Conservation (phyloP, 1,140 invertebrate genomes). For the Bombus sylvicola region DNA sequence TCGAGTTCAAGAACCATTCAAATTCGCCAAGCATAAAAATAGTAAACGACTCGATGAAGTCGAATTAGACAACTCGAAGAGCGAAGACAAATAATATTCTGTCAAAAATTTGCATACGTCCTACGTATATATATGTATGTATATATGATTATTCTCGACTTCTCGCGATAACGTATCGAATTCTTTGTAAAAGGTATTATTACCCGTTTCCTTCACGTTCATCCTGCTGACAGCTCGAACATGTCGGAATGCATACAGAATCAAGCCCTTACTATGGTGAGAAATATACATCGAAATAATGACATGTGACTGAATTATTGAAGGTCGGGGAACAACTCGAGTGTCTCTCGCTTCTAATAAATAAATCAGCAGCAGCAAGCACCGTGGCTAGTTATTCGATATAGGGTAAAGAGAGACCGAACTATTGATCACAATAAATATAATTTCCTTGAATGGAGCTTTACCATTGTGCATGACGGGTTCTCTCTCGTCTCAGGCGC, state of each 20-base stretch:
- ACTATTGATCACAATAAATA: conserved; percentile 19
- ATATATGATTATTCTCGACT: neutral
- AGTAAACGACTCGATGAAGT: neutral
- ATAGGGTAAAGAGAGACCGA: neutral
- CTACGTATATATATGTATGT: neutral
- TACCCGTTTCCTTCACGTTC: neutral
- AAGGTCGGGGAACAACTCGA: neutral
- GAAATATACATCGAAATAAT: neutral
- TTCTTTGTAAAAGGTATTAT: neutral
- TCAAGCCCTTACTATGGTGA: neutral
- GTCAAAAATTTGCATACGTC: neutral
- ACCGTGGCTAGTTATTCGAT: neutral
- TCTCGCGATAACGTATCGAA: neutral
- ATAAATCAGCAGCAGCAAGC: neutral
- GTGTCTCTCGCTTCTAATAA: neutral
- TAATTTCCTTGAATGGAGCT: neutral
- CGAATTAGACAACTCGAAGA: neutral
- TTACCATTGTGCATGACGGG: neutral
- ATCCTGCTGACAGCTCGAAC: neutral
- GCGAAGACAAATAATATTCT: too few relatives aligned
- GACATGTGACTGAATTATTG: conserved; percentile 4
- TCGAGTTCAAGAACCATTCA: neutral
- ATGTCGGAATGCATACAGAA: neutral
- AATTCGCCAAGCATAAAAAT: neutral
- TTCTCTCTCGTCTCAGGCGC: neutral